Evolutionary conservation across 2,797 vertebrate species (phyloP), one percentile per base, ranked within the genome.

Genomic region (Scleropages formosus): DNA sequence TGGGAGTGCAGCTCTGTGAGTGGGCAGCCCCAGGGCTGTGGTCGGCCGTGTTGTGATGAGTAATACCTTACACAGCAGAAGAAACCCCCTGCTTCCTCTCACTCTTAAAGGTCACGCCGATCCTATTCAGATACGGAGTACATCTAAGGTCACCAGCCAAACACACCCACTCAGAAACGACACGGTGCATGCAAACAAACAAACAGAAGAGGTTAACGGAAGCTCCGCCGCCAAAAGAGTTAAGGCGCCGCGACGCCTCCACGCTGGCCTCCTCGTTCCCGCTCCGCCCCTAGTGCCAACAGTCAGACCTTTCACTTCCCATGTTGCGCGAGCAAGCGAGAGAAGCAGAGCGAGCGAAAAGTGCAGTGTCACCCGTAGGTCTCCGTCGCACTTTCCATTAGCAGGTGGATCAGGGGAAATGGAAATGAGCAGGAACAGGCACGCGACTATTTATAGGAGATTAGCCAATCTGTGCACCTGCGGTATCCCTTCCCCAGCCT

Each of bases 351-450:
- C 15, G 44, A 20, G 59, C 16, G 6, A 46, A 26, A 83, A 88
- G 85, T 85, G 81, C 84, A 83, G 83, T 84, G 74, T 88, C 85
- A 83, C 89, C 89, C 88, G 85, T 85, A 85, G 88, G 86, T 86
- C 87, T 87, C 84, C 82, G 92, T 90, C 88, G 88, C 87, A 86
- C 87, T 90, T 92, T 93, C 93, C 91, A 92, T 91, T 88, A 91
- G 85, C 86, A 81, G 82, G 84, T 89, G 90, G 88, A 91, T 90
- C 87, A 86, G 87, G 70, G 89, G 88, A 88, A 87, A 85, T 83
- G 88, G 89, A 91, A 91, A 91, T 82, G 81, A 80, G 77, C 74
- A 47, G 67, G 76, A 89, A 90, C 86, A 85, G 81, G 85, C 82
- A 84, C 78, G 76, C 80, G 16, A 27, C 91, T 93, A 92, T 92